These are phyloP conservation scores for Epirrhoe tristata DNA, from an alignment of 2,888 invertebrate genomes.

Conservation along the genomic window DNA sequence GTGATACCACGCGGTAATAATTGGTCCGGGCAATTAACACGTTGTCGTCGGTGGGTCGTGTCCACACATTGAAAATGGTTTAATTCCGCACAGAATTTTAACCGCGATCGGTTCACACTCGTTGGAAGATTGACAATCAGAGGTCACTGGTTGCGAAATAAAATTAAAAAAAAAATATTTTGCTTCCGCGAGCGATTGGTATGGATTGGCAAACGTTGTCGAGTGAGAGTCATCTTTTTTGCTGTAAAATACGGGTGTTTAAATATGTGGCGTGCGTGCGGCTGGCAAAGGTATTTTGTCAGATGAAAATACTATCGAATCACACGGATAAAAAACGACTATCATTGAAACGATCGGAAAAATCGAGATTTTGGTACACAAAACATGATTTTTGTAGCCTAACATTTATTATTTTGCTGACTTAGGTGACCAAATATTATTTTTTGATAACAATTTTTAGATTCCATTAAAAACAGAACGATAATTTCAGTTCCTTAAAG, in stretches of 20 bases:
- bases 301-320: neutral
- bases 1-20: slow-evolving; percentile 61
- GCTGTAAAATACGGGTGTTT: slow-evolving; percentile 19
- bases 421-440: too few species aligned
- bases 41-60: slow-evolving; percentile 35
- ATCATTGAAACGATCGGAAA: too few species aligned
- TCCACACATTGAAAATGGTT: slow-evolving; percentile 50
- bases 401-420: too few species aligned
- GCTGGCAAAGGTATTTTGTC: slow-evolving; percentile 11
- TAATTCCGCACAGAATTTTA: slow-evolving; percentile 63
- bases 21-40: slow-evolving; percentile 64
- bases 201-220: slow-evolving; percentile 24
- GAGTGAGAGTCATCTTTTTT: slow-evolving; percentile 18
- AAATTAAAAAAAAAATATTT: slow-evolving; percentile 45
- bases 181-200: slow-evolving; percentile 4
- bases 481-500: too few species aligned
- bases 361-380: too few species aligned
- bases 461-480: too few species aligned
- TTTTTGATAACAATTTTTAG: too few species aligned
- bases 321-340: too few species aligned
- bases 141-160: slow-evolving; percentile 42
- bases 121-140: slow-evolving; percentile 59
- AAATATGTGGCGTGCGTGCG: slow-evolving; percentile 13
- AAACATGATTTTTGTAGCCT: too few species aligned
- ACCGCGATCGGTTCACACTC: slow-evolving; percentile 53